A percentile compares a stretch with the other conserved stretches of the same genome.
These are phyloP conservation scores for Drosophila leontia DNA, from an alignment of 1,140 invertebrate species.

Conservation along the genomic window DNA sequence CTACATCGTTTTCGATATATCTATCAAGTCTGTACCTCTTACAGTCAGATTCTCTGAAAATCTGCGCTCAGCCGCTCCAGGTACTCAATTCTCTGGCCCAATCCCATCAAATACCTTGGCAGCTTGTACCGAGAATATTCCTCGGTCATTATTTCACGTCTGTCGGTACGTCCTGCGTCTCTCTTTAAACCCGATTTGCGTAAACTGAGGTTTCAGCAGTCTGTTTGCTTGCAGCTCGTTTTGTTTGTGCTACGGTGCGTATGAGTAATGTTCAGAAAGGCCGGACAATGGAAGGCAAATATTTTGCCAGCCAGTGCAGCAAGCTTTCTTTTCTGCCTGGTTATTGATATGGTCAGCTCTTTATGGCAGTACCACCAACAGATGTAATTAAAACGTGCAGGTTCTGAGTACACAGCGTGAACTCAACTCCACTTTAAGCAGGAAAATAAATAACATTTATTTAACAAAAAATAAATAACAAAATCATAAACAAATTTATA, in stretches of 20 bases:
- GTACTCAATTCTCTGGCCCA: slow-evolving; percentile 18
- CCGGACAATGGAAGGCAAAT: slow-evolving; percentile 57
- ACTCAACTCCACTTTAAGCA: too few species aligned
- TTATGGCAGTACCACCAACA: not conserved
- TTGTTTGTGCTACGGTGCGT: slow-evolving; percentile 34
- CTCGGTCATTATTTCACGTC: slow-evolving; percentile 19
- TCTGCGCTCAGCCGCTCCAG: slow-evolving; percentile 8
- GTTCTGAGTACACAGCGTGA: not conserved
- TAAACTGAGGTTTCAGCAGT: slow-evolving; percentile 14
- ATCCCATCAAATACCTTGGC: slow-evolving; percentile 20
- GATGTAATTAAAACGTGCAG: slow-evolving; percentile 2
- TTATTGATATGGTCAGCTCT: slow-evolving; percentile 20
- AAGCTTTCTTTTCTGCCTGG: slow-evolving; percentile 11
- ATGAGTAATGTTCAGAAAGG: slow-evolving; percentile 40
- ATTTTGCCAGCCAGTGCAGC: slow-evolving; percentile 31
- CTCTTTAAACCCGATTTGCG: slow-evolving; percentile 12
- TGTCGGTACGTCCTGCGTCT: slow-evolving; percentile 6
- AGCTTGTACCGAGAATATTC: slow-evolving; percentile 8
- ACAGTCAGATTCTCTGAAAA: slow-evolving; percentile 7
- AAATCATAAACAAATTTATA: slow-evolving; percentile 2
- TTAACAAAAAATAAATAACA: slow-evolving; percentile 50
- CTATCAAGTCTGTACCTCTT: slow-evolving; percentile 10
- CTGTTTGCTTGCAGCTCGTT: slow-evolving; percentile 21
- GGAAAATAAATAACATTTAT: slow-evolving; percentile 35
- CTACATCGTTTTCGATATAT: not conserved